Percentiles rank a stretch among this genome's conserved stretches.
These are phyloP conservation scores for Pelvicachromis taeniatus DNA, from an alignment of 2,113 vertebrate genomes.

Conservation along the genomic window DNA sequence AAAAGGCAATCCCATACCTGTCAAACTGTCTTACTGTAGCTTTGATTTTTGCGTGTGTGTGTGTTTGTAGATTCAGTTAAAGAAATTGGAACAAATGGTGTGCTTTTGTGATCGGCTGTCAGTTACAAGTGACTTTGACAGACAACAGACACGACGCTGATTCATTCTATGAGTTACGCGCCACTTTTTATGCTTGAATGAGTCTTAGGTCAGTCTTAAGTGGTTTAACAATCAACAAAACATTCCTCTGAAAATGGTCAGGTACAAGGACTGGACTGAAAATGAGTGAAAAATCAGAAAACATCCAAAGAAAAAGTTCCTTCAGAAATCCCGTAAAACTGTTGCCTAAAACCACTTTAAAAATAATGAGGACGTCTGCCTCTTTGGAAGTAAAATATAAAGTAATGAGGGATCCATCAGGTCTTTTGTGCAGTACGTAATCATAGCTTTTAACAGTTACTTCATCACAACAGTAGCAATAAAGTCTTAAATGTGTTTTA, in stretches of 20 bases:
- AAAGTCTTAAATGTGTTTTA: background rate
- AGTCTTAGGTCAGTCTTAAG: background rate
- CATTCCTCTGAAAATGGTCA: background rate
- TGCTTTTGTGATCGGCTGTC: background rate
- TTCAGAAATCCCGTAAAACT: background rate
- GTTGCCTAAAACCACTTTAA: background rate
- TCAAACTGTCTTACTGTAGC: background rate
- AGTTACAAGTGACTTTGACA: background rate
- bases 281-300: background rate
- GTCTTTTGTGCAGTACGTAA: fast-evolving
- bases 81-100: background rate
- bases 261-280: background rate
- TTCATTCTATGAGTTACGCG: background rate
- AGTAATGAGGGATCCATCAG: background rate
- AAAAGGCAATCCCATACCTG: background rate
- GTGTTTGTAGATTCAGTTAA: background rate
- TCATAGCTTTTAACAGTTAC: background rate
- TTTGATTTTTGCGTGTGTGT: fast-evolving
- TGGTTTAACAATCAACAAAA: background rate
- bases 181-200: background rate
- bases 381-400: background rate
- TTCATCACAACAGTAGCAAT: background rate
- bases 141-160: fast-evolving
- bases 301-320: background rate
- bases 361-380: background rate